Evolutionary conservation across 2,888 invertebrate species (phyloP), one percentile per base, ranked within the genome.

Genomic region (Eupeodes latifasciatus): DNA sequence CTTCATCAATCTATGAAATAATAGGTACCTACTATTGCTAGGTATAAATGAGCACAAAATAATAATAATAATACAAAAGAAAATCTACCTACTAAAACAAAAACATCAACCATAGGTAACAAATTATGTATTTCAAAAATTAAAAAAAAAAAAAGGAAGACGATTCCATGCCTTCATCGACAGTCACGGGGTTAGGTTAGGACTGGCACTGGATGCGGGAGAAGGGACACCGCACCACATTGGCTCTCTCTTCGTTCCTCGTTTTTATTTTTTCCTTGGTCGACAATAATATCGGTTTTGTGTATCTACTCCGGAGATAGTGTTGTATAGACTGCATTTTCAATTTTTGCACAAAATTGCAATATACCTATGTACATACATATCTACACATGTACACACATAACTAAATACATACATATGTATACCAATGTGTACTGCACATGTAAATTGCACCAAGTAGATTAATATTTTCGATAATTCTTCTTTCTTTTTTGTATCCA

Each of bases 1-100:
- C 59, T 61, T 44, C 64, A 72, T 53, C 76, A 86, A 83, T 79
- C 83, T 79, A 80, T 76, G 83, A 80, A 83, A 87, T 75, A 19
- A 51, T 61, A 9, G 0, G 3, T 51, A 51, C 5, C n/a, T 51
- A 57, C 27, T 11, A 57, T 27, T 27, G 12, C 11, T 57, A 27
- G 1, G 4, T 57, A n/a, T 9, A n/a, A 59, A 72, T 12, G 6
- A 36, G 9, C 14, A 19, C 34, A 44, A 11, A 12, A 75, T 27
- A 27, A 57, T 40, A 59, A 44, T n/a, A 12, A 75, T 27, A 27
- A 57, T 40, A 40, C 59, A 5, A n/a, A 69, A 71, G 40, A 2
- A 3, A 59, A 36, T 59, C 3, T 6, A 16, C 11, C 9, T 19
- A 14, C 11, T 0, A 34, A 36, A 36, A 59, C 59, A 59, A 36